phyloP scores from a whole-genome alignment of 2,113 vertebrate genomes.

The Solea senegalensis region DNA sequence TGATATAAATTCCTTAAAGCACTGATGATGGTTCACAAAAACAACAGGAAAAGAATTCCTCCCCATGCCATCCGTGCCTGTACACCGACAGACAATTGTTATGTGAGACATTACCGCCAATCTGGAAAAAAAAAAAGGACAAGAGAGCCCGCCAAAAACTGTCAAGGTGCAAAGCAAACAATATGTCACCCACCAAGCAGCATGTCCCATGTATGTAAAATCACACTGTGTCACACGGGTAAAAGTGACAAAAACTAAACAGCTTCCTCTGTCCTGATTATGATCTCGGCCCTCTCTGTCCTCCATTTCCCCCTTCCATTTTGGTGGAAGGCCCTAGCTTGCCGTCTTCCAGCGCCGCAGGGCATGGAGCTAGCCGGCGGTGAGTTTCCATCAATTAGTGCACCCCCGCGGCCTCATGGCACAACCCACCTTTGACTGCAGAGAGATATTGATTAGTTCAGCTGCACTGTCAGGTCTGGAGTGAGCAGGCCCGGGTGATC shows the following conservation, averaged over 20 bases:
- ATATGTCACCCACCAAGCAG: constrained; percentile 29
- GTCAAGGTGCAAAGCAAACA: constrained; percentile 23
- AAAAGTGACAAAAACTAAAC: constrained; percentile 61
- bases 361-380: constrained; percentile 87
- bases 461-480: constrained; percentile 95
- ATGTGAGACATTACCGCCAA: constrained; percentile 4
- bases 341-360: constrained; percentile 86
- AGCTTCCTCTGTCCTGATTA: constrained; percentile 59
- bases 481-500: constrained; percentile 90
- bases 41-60: background rate
- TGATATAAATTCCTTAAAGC: background rate
- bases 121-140: constrained; percentile 13
- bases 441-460: constrained; percentile 95
- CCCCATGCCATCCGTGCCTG: background rate
- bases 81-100: constrained; percentile 8
- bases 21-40: background rate
- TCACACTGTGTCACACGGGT: constrained; percentile 30
- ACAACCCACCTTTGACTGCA: constrained; percentile 87
- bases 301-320: constrained; percentile 69
- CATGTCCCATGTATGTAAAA: constrained; percentile 54
- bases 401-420: constrained; percentile 87
- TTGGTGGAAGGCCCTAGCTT: constrained; percentile 76
- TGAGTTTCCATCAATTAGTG: constrained; percentile 96
- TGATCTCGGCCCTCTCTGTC: constrained; percentile 68
- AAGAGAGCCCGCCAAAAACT: constrained; percentile 27